A percentile compares a stretch with the other conserved stretches of the same genome.
These are phyloP conservation scores for Telmatochromis brachygnathus DNA, from an alignment of 2,113 vertebrate genomes.

Conservation along the genomic window DNA sequence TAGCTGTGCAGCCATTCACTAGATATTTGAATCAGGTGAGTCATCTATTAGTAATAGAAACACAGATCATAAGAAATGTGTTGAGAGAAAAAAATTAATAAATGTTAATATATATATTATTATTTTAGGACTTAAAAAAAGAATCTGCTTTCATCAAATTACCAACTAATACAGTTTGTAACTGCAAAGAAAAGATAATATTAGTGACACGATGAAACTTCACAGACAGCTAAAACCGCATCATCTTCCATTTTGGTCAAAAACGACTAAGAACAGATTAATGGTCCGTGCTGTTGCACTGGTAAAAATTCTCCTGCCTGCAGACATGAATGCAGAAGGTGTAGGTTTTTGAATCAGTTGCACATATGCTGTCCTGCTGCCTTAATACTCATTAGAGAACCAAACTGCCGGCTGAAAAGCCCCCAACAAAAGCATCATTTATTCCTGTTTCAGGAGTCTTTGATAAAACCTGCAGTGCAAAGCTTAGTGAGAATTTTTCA, in stretches of 20 bases:
- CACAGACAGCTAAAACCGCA: background rate
- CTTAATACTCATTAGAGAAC: background rate
- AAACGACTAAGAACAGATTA: background rate
- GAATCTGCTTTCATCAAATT: background rate
- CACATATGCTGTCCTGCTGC: background rate
- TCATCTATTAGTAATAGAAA: constrained; percentile 1
- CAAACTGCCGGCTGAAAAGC: background rate
- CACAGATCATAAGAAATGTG: background rate
- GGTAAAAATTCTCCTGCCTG: background rate
- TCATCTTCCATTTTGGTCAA: background rate
- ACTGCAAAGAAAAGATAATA: background rate
- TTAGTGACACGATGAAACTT: background rate
- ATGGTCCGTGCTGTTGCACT: background rate
- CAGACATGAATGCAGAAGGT: background rate
- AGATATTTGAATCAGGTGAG: background rate
- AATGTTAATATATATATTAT: background rate
- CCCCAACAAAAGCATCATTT: background rate
- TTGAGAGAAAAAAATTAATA: background rate
- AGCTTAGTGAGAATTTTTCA: background rate
- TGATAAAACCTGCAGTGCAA: background rate
- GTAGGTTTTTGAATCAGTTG: background rate
- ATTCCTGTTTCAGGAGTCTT: background rate
- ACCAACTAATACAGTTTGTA: background rate
- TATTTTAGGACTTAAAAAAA: background rate
- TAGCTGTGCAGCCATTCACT: background rate